phyloP scores from a whole-genome alignment of 2,113 vertebrate genomes.

The Neotragus pygmaeus region DNA sequence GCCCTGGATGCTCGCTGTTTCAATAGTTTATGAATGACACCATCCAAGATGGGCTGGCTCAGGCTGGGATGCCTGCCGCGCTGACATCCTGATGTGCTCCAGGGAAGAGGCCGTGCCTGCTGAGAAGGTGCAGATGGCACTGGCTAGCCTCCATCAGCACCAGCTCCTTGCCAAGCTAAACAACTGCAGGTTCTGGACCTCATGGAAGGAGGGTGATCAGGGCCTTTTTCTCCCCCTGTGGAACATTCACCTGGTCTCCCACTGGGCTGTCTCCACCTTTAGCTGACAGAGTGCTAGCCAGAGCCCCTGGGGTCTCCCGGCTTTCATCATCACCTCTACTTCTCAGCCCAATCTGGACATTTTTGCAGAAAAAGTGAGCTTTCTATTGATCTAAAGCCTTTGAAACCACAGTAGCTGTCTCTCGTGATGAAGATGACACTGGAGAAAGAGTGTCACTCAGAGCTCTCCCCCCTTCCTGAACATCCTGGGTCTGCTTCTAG shows the following conservation, averaged over 20 bases:
- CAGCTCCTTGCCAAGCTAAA: neutral
- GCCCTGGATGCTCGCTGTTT: neutral
- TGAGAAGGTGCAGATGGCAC: slow-evolving; percentile 52
- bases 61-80: neutral
- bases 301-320: too few species aligned
- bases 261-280: neutral
- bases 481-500: accelerated
- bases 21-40: slow-evolving; percentile 65
- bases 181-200: neutral
- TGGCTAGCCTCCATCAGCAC: neutral
- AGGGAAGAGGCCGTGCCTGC: neutral
- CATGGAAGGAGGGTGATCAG: neutral
- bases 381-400: neutral
- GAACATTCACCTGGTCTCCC: neutral
- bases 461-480: accelerated
- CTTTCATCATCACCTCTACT: neutral
- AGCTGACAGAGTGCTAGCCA: neutral
- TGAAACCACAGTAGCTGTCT: accelerated
- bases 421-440: accelerated
- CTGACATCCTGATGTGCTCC: neutral
- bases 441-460: accelerated
- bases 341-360: neutral
- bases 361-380: neutral
- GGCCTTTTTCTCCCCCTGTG: neutral
- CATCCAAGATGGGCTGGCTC: slow-evolving; percentile 38